These are phyloP conservation scores for Anabacerthia variegaticeps DNA, from an alignment of 2,797 vertebrate species.

Conservation along the genomic window DNA sequence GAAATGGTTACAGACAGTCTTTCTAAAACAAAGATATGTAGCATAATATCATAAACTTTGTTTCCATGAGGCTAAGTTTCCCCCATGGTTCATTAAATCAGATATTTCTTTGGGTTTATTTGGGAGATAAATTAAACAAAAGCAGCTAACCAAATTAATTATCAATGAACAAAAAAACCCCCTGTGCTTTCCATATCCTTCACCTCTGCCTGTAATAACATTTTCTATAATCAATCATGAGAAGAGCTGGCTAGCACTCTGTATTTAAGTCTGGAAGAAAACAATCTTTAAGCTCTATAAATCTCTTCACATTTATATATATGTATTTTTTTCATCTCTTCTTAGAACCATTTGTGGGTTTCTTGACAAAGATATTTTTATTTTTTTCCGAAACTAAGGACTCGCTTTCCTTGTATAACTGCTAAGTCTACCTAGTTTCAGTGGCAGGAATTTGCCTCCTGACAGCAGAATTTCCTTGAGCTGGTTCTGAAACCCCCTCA, in stretches of 20 bases:
- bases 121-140: not conserved
- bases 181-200: not conserved
- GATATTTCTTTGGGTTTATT: not conserved
- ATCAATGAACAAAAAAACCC: not conserved
- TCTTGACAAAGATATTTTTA: not conserved
- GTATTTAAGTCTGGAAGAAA: not conserved
- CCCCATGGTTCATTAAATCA: not conserved
- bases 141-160: not conserved
- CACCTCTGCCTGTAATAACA: not conserved
- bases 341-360: not conserved
- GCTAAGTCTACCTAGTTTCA: not conserved
- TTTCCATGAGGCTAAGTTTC: not conserved
- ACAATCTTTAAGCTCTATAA: not conserved
- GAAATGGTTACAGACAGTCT: not conserved
- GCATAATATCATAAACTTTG: not conserved
- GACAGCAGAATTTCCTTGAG: conserved; percentile 8
- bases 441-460: not conserved
- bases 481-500: not conserved
- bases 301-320: not conserved
- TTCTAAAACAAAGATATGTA: not conserved
- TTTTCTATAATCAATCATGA: not conserved
- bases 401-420: not conserved
- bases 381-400: not conserved
- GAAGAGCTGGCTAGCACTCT: not conserved
- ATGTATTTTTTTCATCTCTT: not conserved